Evolutionary conservation across 2,797 vertebrate genomes (phyloP).

Genomic region (Limnodromus scolopaceus): DNA sequence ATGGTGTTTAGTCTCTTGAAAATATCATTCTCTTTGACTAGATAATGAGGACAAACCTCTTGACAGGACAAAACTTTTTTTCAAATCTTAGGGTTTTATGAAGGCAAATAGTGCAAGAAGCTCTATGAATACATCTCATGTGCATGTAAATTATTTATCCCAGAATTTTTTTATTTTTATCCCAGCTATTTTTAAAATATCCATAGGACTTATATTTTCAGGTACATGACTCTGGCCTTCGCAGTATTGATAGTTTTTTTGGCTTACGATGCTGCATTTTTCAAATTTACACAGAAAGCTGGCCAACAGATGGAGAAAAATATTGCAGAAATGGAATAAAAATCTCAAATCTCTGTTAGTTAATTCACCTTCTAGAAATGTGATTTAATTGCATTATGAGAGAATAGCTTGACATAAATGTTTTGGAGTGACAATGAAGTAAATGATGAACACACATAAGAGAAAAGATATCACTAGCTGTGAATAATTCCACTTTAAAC

Average conservation of each 20-base stretch:
- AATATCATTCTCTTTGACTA: background rate
- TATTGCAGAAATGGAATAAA: background rate
- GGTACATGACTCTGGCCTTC: background rate
- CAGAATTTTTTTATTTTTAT: too few species aligned
- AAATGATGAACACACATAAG: background rate
- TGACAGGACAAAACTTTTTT: background rate
- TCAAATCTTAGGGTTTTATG: background rate
- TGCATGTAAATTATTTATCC: background rate
- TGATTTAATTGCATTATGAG: background rate
- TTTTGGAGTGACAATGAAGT: background rate
- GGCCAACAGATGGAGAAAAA: background rate
- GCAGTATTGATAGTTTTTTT: background rate
- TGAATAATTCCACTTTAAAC: background rate
- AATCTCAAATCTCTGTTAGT: background rate
- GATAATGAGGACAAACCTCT: background rate
- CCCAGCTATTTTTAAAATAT: background rate
- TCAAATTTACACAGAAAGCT: background rate
- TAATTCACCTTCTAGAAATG: background rate
- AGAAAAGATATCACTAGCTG: background rate
- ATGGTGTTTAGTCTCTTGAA: background rate
- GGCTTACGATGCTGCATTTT: background rate
- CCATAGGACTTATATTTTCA: background rate
- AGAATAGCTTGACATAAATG: background rate
- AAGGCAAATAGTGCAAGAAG: background rate
- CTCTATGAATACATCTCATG: background rate